These are phyloP conservation scores for Dromas ardeola DNA, from an alignment of 2,113 vertebrate genomes.

Conservation along the genomic window DNA sequence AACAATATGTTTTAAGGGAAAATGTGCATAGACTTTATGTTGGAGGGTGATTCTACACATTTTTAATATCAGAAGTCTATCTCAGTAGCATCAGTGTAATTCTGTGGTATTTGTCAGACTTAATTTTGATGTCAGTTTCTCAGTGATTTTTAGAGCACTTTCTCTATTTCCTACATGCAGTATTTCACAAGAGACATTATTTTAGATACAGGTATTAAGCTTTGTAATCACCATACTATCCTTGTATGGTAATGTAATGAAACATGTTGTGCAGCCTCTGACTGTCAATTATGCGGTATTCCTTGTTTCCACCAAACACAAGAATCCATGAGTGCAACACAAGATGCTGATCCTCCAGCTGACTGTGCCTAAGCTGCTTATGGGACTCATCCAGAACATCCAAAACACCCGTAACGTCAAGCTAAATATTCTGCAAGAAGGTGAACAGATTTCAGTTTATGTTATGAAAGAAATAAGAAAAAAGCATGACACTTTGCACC, in stretches of 20 bases:
- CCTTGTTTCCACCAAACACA: neutral
- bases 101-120: neutral
- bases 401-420: neutral
- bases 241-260: neutral
- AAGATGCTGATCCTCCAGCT: neutral
- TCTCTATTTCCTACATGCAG: neutral
- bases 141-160: neutral
- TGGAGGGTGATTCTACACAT: neutral
- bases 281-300: neutral
- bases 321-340: neutral
- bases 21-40: neutral
- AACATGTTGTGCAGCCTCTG: neutral
- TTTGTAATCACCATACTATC: neutral
- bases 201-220: neutral
- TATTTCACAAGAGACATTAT: neutral
- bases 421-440: neutral
- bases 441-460: neutral
- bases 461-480: neutral
- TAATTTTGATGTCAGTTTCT: neutral
- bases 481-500: neutral
- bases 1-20: neutral
- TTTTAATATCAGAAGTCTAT: neutral
- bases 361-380: neutral
- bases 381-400: neutral
- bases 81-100: neutral